Evolutionary conservation across 2,888 invertebrate genomes (phyloP), one percentile per base, ranked within the genome.

Genomic region (Cremastobaeus sp.): DNA sequence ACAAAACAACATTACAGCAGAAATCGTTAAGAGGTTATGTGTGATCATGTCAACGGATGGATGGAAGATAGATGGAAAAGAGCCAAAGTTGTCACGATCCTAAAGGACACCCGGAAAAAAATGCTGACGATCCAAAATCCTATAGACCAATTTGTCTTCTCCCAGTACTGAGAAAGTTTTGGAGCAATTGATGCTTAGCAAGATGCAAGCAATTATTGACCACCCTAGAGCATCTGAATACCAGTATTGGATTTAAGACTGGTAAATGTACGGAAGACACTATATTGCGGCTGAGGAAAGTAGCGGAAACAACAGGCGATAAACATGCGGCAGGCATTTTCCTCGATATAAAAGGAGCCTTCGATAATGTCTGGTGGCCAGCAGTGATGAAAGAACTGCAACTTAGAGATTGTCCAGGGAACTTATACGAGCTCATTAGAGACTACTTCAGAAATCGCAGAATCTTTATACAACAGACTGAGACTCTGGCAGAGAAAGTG

Each of bases 141-240:
- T 74, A 76, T 17, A 30, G 73, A 11, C 75, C 75, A 0, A 55
- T 76, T 0, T 71, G 78, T 20, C 54, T 78, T 0, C 62, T 78
- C 0, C 30, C 76, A 2, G 37, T 68, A 0, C 0, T 60, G 2
- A 66, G 74, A 0, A 70, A 78, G 15, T 5, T 57, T 21, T 76
- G 8, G 72, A 74, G 14, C 9, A 30, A 14, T 4, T 76, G n/a
- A n/a, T n/a, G n/a, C n/a, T n/a, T n/a, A n/a, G n/a, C n/a, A n/a
- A n/a, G n/a, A n/a, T n/a, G n/a, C n/a, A n/a, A n/a, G n/a, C n/a
- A n/a, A n/a, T n/a, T n/a, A n/a, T n/a, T n/a, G n/a, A n/a, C n/a
- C 1, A 59, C 74, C 1, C 11, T 48, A 65, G 47, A 35, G 4
- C 14, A 1, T 45, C 65, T 8, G 30, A 37, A 3, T 0, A 9